phyloP scores from a whole-genome alignment of 64 coral and sea anemone genomes.

The Porites australiensis region DNA sequence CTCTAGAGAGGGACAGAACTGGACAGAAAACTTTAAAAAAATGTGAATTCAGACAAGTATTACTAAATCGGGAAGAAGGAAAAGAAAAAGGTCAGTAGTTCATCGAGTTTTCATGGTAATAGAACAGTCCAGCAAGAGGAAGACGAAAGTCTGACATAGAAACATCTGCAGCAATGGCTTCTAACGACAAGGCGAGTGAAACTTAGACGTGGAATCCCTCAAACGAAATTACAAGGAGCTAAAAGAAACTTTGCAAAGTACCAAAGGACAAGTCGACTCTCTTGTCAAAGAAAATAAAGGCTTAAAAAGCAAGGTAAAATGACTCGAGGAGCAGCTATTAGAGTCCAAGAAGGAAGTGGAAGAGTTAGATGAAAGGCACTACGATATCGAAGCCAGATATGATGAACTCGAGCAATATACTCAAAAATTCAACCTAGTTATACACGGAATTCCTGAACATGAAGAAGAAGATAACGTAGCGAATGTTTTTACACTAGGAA shows the following conservation, averaged over 20 bases:
- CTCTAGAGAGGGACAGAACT: conserved; percentile 12
- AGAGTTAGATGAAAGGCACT: neutral
- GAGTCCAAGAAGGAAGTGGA: neutral
- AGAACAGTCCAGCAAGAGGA: neutral
- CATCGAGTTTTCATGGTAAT: too few relatives aligned
- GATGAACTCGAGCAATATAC: neutral
- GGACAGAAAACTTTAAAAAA: too few relatives aligned
- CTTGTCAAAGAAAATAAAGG: neutral
- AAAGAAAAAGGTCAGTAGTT: too few relatives aligned
- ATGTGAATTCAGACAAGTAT: too few relatives aligned
- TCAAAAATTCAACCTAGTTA: too few relatives aligned
- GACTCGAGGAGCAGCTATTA: neutral
- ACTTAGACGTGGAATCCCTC: neutral
- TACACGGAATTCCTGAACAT: neutral
- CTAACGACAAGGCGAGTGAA: neutral
- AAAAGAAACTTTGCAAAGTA: neutral
- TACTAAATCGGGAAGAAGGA: too few relatives aligned
- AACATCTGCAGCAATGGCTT: neutral
- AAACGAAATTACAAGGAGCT: neutral
- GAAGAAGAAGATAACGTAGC: neutral
- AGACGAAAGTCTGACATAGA: neutral
- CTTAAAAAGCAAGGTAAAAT: neutral
- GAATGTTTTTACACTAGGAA: neutral
- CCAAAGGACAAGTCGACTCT: neutral
- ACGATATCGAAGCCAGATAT: neutral